Evolutionary conservation across 2,797 vertebrate species (phyloP).

Genomic region (Sebastes minor): DNA sequence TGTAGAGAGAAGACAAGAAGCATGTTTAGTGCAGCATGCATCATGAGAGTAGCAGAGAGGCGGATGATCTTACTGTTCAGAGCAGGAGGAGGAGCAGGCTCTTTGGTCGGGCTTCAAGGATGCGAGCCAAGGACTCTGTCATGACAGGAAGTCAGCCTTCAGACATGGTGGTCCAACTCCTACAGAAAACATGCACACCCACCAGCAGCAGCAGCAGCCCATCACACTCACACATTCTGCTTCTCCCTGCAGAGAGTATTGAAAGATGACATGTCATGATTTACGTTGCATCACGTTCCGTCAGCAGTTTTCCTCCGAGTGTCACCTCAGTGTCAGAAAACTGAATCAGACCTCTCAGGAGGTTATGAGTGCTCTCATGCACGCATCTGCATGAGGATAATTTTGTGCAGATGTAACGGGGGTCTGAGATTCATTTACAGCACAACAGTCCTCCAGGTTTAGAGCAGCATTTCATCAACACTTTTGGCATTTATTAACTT

Average conservation of each 20-base stretch:
- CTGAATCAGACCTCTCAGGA: constrained; percentile 55
- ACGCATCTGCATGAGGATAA: constrained; percentile 61
- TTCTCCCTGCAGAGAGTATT: constrained; percentile 51
- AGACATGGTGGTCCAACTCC: constrained; percentile 85
- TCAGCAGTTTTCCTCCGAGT: constrained; percentile 44
- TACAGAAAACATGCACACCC: constrained; percentile 72
- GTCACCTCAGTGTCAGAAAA: constrained; percentile 48
- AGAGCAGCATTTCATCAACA: constrained; percentile 68
- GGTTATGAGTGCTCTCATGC: constrained; percentile 43
- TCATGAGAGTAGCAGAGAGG: constrained; percentile 34
- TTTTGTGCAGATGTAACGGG: constrained; percentile 75
- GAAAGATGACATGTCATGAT: constrained; percentile 54
- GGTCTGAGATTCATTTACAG: constrained; percentile 56
- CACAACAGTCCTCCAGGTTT: constrained; percentile 45
- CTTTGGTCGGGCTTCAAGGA: constrained; percentile 65
- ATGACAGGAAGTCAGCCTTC: constrained; percentile 83
- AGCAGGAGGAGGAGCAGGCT: constrained; percentile 64
- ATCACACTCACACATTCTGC: constrained; percentile 29
- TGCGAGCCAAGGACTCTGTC: constrained; percentile 70
- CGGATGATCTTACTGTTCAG: constrained; percentile 49
- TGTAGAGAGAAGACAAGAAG: constrained; percentile 8
- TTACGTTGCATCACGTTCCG: constrained; percentile 39
- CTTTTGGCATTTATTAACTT: constrained; percentile 55
- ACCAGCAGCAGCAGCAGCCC: constrained; percentile 5
- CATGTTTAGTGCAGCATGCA: constrained; percentile 7